phyloP scores from a whole-genome alignment of 2,113 vertebrate genomes.

The Mustela nigripes region DNA sequence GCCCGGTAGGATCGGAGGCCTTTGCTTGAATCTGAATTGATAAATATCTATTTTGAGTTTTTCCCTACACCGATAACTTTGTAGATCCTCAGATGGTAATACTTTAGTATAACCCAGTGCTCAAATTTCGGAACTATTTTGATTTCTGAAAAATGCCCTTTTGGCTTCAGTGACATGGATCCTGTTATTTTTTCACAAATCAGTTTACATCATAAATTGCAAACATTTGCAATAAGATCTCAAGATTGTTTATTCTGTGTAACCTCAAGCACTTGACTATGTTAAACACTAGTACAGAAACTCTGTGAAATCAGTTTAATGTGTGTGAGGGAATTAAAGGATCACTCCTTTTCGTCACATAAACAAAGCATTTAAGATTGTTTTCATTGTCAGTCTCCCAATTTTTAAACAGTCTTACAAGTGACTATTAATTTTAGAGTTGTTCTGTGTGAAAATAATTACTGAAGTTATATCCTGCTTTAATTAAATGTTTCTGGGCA shows the following conservation, averaged over 20 bases:
- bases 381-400: constrained; percentile 78
- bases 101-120: constrained; percentile 77
- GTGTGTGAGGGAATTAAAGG: constrained; percentile 81
- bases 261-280: constrained; percentile 82
- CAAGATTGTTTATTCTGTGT: constrained; percentile 83
- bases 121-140: constrained; percentile 80
- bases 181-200: constrained; percentile 81
- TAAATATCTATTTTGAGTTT: constrained; percentile 60
- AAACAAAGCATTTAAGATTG: constrained; percentile 77
- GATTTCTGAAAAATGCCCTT: constrained; percentile 81
- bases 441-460: constrained; percentile 73
- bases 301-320: constrained; percentile 77
- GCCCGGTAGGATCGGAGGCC: constrained; percentile 2
- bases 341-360: constrained; percentile 78
- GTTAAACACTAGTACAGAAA: constrained; percentile 77
- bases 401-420: constrained; percentile 75
- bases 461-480: constrained; percentile 70
- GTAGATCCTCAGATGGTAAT: constrained; percentile 81
- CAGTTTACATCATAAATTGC: constrained; percentile 85
- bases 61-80: constrained; percentile 60
- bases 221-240: constrained; percentile 85
- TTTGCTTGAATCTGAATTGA: constrained; percentile 56
- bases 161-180: constrained; percentile 79
- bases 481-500: constrained; percentile 72
- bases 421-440: constrained; percentile 79